Evolutionary conservation across 1,140 invertebrate species (phyloP), one percentile per base, ranked within the genome.

Genomic region (Leptonema lineaticorne): DNA sequence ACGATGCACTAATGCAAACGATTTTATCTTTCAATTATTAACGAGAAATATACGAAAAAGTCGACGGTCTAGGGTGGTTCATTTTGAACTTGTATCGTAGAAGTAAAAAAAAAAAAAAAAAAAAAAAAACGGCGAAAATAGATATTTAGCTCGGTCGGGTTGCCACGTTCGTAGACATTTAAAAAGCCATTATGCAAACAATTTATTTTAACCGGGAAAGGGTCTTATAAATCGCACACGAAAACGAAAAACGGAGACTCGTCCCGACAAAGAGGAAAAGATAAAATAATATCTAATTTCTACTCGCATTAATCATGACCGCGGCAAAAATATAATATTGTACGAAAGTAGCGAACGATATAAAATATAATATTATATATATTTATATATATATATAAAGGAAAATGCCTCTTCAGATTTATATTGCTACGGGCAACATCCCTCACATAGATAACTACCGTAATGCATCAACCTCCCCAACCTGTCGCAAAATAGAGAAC

Each of bases 261-360:
- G 24, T 45, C 58, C 28, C 7, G 37, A 69, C 50, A 53, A 53
- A 53, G 27, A 53, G 50, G 65, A 63, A 30, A 62, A 71, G 70
- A 71, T 71, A 71, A 71, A 71, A 69, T 71, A 71, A 69, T 71
- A 71, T 71, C 70, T 71, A 68, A 66, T 71, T 71, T 71, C 70
- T 69, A 18, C 27, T 27, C 66, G 48, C 70, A 71, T 71, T 71
- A 71, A 71, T 71, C 70, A 71, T 65, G 67, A 14, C 56, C 37
- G 30, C 62, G 22, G 67, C 70, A 68, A 71, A 68, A 71, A 69
- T 69, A 60, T 69, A 41, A 53, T 53, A 48, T 48, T 24, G 46
- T 48, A 41, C n/a, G n/a, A n/a, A n/a, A n/a, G n/a, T n/a, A n/a
- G n/a, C n/a, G n/a, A n/a, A n/a, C n/a, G n/a, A n/a, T n/a, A n/a